phyloP scores from a whole-genome alignment of 2,888 invertebrate species.

The Salticus scenicus region DNA sequence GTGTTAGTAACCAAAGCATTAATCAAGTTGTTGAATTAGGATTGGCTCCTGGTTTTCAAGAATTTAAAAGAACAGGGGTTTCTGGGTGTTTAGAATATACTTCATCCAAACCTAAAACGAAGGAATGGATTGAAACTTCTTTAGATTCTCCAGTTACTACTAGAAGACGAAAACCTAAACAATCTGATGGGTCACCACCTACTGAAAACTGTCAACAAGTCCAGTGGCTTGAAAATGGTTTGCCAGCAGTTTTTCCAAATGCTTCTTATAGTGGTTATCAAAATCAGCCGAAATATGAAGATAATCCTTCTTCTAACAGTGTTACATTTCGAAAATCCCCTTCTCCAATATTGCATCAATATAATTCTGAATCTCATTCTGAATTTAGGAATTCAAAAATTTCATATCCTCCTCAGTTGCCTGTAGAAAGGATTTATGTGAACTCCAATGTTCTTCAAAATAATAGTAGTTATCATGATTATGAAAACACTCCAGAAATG shows the following conservation, averaged over 20 bases:
- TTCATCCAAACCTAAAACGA: constrained; percentile 59
- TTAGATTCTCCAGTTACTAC: constrained; percentile 69
- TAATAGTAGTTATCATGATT: constrained; percentile 35
- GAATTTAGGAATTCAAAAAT: constrained; percentile 21
- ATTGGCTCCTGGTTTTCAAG: constrained; percentile 49
- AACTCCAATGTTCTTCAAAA: constrained; percentile 16
- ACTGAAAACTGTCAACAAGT: constrained; percentile 9
- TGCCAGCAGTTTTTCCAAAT: constrained; percentile 17
- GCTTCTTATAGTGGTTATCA: constrained; percentile 28
- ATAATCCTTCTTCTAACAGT: neutral
- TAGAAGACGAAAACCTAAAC: constrained; percentile 50
- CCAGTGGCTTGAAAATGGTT: constrained; percentile 54
- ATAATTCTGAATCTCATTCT: neutral
- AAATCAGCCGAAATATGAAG: constrained; percentile 11
- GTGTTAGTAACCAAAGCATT: constrained; percentile 31
- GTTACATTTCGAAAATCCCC: constrained; percentile 20
- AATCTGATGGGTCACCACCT: neutral
- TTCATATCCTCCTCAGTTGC: constrained; percentile 15
- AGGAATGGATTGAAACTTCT: constrained; percentile 71
- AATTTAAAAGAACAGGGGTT: constrained; percentile 45
- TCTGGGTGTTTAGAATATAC: constrained; percentile 20
- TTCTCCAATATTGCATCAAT: neutral
- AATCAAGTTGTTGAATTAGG: constrained; percentile 52
- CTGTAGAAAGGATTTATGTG: constrained; percentile 26
- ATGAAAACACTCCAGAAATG: constrained; percentile 44